Conservation (phyloP, 2,888 invertebrate genomes). For the Gisinianus flammeolus region DNA sequence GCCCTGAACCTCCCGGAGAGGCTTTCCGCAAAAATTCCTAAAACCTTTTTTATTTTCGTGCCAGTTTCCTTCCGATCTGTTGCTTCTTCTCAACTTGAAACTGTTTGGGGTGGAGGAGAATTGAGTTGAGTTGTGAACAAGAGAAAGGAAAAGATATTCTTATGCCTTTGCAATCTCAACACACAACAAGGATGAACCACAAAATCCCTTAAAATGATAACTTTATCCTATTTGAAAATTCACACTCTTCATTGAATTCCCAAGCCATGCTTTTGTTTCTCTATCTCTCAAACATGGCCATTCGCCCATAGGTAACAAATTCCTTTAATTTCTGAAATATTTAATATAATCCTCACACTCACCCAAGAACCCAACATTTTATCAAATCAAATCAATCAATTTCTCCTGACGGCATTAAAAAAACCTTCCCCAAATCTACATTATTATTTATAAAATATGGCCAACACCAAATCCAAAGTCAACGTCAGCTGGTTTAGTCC, state of each 20-base stretch:
- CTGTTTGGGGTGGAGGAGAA: no score
- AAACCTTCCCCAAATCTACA: neutral
- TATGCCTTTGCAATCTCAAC: neutral
- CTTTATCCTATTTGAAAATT: conserved; percentile 31
- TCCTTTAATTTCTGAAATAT: no score
- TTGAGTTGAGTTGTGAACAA: neutral
- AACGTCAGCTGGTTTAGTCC: conserved; percentile 7
- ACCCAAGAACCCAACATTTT: neutral
- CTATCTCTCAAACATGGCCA: neutral
- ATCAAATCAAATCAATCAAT: conserved; percentile 1
- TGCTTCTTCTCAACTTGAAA: conserved; percentile 42
- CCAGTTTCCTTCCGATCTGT: conserved; percentile 53
- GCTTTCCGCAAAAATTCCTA: conserved; percentile 52
- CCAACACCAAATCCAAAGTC: neutral
- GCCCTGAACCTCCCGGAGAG: conserved; percentile 50
- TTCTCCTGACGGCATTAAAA: conserved; percentile 5
- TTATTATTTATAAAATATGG: neutral
- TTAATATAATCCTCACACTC: neutral
- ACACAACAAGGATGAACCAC: conserved; percentile 39
- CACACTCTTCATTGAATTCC: neutral
- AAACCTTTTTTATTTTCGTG: conserved; percentile 46
- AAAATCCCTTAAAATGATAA: conserved; percentile 42
- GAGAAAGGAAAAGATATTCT: neutral
- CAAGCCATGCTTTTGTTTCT: neutral
- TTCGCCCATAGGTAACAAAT: neutral